Base-by-base conservation (phyloP, 2,797 vertebrate genomes). In the Chrysocyon brachyurus region DNA sequence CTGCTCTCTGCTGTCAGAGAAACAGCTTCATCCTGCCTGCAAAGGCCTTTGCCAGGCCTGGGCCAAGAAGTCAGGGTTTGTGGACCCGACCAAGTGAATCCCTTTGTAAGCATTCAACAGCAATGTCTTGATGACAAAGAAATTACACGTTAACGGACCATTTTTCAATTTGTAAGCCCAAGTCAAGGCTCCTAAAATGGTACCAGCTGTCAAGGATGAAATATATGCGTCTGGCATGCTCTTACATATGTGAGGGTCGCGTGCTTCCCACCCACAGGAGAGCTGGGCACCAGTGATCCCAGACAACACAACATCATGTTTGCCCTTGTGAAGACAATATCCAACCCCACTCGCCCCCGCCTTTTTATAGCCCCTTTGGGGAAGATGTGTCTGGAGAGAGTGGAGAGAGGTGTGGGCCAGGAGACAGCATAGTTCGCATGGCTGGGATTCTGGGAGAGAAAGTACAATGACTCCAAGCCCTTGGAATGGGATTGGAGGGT, bases 361-460 rank as follows among this genome's bases (percentile, higher is more conserved):
- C 96, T 90, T 79, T 98, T 98, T 95, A 92, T 75, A 96, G 97
- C 95, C 96, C 98, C 98, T 98, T 96, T 97, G 94, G 97, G 97
- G 52, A 95, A 96, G 97, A 97, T 91, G 98, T 86, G 97, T 98
- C 97, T 98, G 98, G 97, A 40, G 78, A 94, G 96, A 57, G n/a
- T 98, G 98, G 97, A 46, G 78, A 93, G 96, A 56, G 31, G 94
- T 36, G 49, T 78, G 81, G 86, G 93, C 90, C 96, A 93, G 96
- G 94, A 91, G 66, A 88, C 49, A 96, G 57, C 90, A 61, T 56
- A 1, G 66, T 81, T 96, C 77, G n/a, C 87, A 86, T 79, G 93
- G 95, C 26, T 10, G 31, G 72, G 83, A 12, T 66, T 49, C 66
- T 1, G 21, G 52, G 83, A 85, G n/a, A 15, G 49, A 73, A 72